Conservation (phyloP, 1,140 invertebrate genomes). For the Acromyrmex echinatior region DNA sequence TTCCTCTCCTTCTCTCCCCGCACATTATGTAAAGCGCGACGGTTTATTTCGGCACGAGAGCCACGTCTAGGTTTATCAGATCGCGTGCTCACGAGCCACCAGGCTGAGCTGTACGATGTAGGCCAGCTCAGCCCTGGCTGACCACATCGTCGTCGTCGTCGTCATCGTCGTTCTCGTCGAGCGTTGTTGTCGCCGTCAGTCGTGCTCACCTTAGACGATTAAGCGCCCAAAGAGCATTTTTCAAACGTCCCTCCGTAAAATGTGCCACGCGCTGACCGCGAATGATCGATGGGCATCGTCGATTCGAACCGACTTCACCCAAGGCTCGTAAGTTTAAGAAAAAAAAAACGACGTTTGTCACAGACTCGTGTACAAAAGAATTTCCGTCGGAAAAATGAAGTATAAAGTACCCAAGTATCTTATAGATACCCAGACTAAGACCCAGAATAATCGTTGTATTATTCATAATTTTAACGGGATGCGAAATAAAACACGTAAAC, state of each 20-base stretch:
- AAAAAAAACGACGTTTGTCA: constrained; percentile 4
- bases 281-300: constrained; percentile 69
- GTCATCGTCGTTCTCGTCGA: constrained; percentile 27
- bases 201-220: constrained; percentile 69
- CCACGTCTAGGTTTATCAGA: constrained; percentile 83
- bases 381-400: not conserved
- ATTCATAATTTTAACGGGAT: not conserved
- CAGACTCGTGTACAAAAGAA: not conserved
- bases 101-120: constrained; percentile 78
- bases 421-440: not conserved
- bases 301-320: not conserved
- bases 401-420: not conserved
- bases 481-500: not conserved
- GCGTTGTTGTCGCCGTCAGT: constrained; percentile 50
- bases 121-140: constrained; percentile 75
- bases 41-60: constrained; percentile 85
- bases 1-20: constrained; percentile 61
- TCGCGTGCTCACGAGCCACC: constrained; percentile 82
- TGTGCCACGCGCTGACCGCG: constrained; percentile 35
- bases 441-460: not conserved
- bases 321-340: not conserved
- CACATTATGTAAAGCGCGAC: constrained; percentile 85
- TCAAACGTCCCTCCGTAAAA: constrained; percentile 51
- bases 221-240: constrained; percentile 70
- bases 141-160: constrained; percentile 57